phyloP scores from a whole-genome alignment of 53 echinoderm and acorn worm genomes.

The Echinometra lucunter region DNA sequence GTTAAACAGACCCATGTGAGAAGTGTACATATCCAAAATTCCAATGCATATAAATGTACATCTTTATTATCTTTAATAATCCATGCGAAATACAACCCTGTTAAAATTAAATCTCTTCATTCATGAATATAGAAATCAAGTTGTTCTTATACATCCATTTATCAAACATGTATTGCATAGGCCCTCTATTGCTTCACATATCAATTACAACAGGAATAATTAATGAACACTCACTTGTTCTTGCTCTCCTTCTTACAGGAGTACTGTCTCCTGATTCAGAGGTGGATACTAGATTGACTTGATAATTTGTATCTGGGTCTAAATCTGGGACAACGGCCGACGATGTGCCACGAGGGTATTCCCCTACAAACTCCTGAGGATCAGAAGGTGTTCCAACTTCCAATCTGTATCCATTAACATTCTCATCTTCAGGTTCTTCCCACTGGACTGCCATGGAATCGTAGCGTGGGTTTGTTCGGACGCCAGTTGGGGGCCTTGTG shows the following conservation, averaged over 20 bases:
- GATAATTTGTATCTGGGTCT: conserved; percentile 42
- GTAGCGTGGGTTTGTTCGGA: not conserved
- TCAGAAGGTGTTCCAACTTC: conserved; percentile 42
- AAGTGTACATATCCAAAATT: too few species aligned
- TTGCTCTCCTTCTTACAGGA: not conserved
- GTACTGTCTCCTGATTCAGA: not conserved
- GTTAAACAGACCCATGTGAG: too few species aligned
- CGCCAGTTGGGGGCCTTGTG: not conserved
- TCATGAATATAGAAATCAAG: not conserved
- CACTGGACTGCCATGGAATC: conserved; percentile 46
- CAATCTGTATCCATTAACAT: conserved; percentile 43
- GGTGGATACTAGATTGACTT: conserved; percentile 41
- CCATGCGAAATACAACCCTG: not conserved
- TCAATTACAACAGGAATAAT: not conserved
- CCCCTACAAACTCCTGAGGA: conserved; percentile 6
- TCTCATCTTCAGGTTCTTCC: conserved; percentile 19
- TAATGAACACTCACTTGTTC: conserved; percentile 38
- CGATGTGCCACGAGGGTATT: not conserved
- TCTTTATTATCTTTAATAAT: too few species aligned
- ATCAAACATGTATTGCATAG: too few species aligned
- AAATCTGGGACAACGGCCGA: not conserved
- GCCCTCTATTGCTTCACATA: not conserved
- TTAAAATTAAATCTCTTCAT: not conserved
- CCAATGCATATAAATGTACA: too few species aligned
- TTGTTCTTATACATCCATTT: too few species aligned